Percentiles rank a stretch among this genome's conserved stretches.
Conservation (phyloP, 1,140 invertebrate genomes). For the Drosophila nigrodunni region DNA sequence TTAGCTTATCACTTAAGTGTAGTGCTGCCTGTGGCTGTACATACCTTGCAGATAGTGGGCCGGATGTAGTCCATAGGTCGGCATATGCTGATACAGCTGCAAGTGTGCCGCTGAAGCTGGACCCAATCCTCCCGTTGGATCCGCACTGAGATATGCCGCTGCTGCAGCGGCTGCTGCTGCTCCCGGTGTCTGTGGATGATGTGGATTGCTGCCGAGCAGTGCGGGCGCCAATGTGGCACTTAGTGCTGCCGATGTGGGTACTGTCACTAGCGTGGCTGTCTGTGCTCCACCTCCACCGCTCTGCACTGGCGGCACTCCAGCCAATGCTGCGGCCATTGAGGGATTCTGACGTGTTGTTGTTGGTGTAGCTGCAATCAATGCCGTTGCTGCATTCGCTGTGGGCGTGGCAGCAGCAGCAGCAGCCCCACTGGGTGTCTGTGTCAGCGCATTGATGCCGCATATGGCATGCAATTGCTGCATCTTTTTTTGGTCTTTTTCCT, state of each 20-base stretch:
- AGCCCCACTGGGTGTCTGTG: conserved; percentile 58
- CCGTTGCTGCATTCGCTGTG: conserved; percentile 63
- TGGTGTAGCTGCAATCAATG: conserved; percentile 62
- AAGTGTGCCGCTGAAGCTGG: conserved; percentile 86
- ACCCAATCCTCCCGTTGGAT: conserved; percentile 85
- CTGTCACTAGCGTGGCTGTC: conserved; percentile 52
- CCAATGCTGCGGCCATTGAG: conserved; percentile 65
- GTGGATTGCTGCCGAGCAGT: conserved; percentile 51
- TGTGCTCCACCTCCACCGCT: conserved; percentile 48
- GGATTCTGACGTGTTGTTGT: conserved; percentile 58
- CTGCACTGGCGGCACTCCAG: conserved; percentile 63
- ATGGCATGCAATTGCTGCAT: conserved; percentile 95
- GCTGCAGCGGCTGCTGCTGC: conserved; percentile 60
- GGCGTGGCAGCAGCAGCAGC: conserved; percentile 62
- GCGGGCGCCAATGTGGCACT: conserved; percentile 54
- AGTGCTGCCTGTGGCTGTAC: conserved; percentile 25
- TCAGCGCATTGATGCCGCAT: conserved; percentile 87
- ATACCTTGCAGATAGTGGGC: conserved; percentile 88
- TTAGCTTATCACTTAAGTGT: conserved; percentile 18
- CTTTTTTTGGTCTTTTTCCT: conserved; percentile 98
- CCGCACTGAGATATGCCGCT: conserved; percentile 60
- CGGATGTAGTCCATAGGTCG: conserved; percentile 90
- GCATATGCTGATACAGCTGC: conserved; percentile 91
- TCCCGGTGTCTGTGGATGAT: conserved; percentile 53
- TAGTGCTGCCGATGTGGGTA: conserved; percentile 54